Evolutionary conservation across 2,888 invertebrate genomes (phyloP).

Genomic region (Hartigia nigra): DNA sequence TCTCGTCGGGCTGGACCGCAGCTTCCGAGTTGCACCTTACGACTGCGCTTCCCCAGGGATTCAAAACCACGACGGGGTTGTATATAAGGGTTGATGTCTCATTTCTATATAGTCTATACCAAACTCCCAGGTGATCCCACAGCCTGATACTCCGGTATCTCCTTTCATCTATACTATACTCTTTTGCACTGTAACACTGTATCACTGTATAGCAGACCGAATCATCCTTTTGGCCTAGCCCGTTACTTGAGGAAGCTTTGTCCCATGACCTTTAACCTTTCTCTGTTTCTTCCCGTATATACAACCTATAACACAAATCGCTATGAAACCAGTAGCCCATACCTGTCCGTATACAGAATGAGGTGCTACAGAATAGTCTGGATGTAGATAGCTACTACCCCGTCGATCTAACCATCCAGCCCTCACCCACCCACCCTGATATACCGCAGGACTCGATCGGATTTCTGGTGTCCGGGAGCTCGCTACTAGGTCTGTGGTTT

Average conservation of each 20-base stretch:
- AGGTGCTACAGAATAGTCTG: neutral
- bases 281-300: too few relatives aligned
- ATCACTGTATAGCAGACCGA: too few relatives aligned
- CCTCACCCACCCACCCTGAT: neutral
- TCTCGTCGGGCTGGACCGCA: too few relatives aligned
- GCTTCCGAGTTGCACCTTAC: too few relatives aligned
- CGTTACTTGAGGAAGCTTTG: too few relatives aligned
- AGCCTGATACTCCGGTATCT: neutral
- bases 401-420: neutral
- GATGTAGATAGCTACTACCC: neutral
- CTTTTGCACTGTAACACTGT: too few relatives aligned
- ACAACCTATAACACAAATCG: too few relatives aligned
- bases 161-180: neutral
- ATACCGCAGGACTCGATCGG: neutral
- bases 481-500: neutral
- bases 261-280: too few relatives aligned
- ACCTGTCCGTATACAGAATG: neutral
- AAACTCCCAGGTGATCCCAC: neutral
- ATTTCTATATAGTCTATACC: neutral
- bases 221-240: too few relatives aligned
- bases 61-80: neutral
- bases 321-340: too few relatives aligned
- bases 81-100: conserved; percentile 9
- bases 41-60: neutral
- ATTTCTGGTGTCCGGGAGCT: neutral